Conservation (phyloP, 1,140 invertebrate species). For the Pseudoatta argentina region DNA sequence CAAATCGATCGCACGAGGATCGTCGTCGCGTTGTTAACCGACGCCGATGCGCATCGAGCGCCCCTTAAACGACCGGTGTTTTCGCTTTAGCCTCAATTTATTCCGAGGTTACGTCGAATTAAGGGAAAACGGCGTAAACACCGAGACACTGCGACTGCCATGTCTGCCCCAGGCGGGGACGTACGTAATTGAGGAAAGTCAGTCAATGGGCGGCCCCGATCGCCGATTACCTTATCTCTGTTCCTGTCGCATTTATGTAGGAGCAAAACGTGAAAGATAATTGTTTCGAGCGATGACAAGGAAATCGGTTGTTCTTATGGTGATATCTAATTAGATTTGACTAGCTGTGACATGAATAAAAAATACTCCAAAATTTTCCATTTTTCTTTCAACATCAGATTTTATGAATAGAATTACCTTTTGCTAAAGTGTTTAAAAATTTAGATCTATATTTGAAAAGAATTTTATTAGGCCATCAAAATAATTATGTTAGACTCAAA, state of each 20-base stretch:
- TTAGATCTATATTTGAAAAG: too few species aligned
- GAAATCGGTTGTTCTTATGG: slow-evolving; percentile 1
- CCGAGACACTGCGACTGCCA: slow-evolving; percentile 37
- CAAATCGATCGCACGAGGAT: slow-evolving; percentile 63
- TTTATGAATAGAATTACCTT: not conserved
- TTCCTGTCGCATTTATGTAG: slow-evolving; percentile 40
- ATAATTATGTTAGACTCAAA: too few species aligned
- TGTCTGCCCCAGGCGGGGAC: slow-evolving; percentile 40
- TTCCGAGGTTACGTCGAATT: slow-evolving; percentile 67
- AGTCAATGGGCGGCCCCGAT: slow-evolving; percentile 43
- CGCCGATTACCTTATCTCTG: slow-evolving; percentile 49
- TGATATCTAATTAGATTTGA: slow-evolving; percentile 20
- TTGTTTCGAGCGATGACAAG: slow-evolving; percentile 6
- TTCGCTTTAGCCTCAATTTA: slow-evolving; percentile 75
- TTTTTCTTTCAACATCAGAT: not conserved
- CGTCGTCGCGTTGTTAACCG: slow-evolving; percentile 68
- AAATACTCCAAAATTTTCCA: not conserved
- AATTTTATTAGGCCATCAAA: too few species aligned
- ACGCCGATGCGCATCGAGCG: slow-evolving; percentile 56
- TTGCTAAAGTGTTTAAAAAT: too few species aligned
- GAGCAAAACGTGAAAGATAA: slow-evolving; percentile 29
- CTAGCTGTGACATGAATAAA: not conserved
- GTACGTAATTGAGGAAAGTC: slow-evolving; percentile 52
- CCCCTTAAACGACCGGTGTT: slow-evolving; percentile 71
- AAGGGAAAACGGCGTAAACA: slow-evolving; percentile 58